phyloP scores from a whole-genome alignment of 1,140 invertebrate genomes.

The Temnothorax curvispinosus region DNA sequence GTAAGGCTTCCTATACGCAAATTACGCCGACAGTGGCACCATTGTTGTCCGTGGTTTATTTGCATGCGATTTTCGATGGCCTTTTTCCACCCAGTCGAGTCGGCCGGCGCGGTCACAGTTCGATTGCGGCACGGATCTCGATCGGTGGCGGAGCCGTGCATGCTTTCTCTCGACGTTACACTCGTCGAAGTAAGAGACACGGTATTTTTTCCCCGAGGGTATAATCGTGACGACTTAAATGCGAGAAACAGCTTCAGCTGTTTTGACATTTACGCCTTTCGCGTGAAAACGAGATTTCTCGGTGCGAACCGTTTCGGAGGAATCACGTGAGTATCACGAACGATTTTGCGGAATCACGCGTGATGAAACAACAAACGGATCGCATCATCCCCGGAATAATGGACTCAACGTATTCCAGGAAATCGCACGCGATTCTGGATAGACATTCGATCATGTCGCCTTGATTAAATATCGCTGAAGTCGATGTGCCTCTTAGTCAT shows the following conservation, averaged over 20 bases:
- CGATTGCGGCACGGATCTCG: slow-evolving; percentile 23
- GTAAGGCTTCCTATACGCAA: slow-evolving; percentile 42
- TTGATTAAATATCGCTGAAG: not conserved
- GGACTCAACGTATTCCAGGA: not conserved
- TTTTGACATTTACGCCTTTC: not conserved
- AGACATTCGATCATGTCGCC: not conserved
- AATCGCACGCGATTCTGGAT: not conserved
- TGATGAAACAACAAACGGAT: not conserved
- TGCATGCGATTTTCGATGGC: slow-evolving; percentile 27
- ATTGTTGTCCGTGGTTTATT: slow-evolving; percentile 35
- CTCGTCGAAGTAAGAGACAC: not conserved
- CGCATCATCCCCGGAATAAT: not conserved
- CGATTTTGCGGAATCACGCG: not conserved
- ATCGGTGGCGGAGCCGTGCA: not conserved
- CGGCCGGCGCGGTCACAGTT: slow-evolving; percentile 13
- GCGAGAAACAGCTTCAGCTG: not conserved
- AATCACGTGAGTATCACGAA: not conserved
- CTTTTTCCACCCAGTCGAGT: slow-evolving; percentile 1
- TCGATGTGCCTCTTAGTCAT: not conserved
- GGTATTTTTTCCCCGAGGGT: not conserved
- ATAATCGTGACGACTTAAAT: not conserved
- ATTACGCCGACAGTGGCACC: slow-evolving; percentile 2
- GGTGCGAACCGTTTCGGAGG: not conserved
- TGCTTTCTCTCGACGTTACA: slow-evolving; percentile 57
- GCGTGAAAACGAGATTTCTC: slow-evolving; percentile 10